A percentile compares a stretch with the other conserved stretches of the same genome.
Conservation (phyloP, 1,140 invertebrate species). For the Lucilia cuprina region DNA sequence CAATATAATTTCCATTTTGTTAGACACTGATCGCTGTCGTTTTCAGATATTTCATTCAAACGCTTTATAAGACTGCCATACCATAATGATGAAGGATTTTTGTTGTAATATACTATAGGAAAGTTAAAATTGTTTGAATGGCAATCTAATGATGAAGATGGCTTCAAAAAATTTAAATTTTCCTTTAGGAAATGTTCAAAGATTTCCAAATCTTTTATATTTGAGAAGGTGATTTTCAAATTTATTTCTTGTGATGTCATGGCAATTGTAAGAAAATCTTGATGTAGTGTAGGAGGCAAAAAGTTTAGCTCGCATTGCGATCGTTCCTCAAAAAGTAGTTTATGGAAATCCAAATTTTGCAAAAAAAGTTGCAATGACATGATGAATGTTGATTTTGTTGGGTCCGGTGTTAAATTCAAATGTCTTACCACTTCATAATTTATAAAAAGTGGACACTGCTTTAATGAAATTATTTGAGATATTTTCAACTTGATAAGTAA, state of each 20-base stretch:
- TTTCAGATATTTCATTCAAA: not conserved
- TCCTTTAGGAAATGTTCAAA: slow-evolving; percentile 22
- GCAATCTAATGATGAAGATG: not conserved
- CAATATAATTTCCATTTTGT: not conserved
- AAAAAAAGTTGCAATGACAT: slow-evolving; percentile 20
- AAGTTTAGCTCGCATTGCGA: slow-evolving; percentile 16
- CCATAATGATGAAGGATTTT: slow-evolving; percentile 2
- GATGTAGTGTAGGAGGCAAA: slow-evolving; percentile 24
- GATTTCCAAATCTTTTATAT: not conserved
- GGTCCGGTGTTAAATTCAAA: not conserved
- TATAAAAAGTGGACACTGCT: slow-evolving; percentile 31
- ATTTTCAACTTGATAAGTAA: slow-evolving; percentile 34
- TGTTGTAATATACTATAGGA: slow-evolving; percentile 8
- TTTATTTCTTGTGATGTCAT: slow-evolving; percentile 16
- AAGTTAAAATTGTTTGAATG: not conserved
- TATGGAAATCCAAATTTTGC: not conserved
- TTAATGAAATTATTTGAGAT: slow-evolving; percentile 10
- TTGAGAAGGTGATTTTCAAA: slow-evolving; percentile 17
- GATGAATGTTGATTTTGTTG: not conserved
- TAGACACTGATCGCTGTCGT: not conserved
- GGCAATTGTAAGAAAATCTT: slow-evolving; percentile 38
- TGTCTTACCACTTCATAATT: slow-evolving; percentile 30
- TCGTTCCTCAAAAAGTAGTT: slow-evolving; percentile 5
- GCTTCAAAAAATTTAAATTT: slow-evolving; percentile 9
- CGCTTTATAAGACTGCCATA: slow-evolving; percentile 13